Evolutionary conservation across 2,888 invertebrate genomes (phyloP).

Genomic region (Dolichopus griseipennis): DNA sequence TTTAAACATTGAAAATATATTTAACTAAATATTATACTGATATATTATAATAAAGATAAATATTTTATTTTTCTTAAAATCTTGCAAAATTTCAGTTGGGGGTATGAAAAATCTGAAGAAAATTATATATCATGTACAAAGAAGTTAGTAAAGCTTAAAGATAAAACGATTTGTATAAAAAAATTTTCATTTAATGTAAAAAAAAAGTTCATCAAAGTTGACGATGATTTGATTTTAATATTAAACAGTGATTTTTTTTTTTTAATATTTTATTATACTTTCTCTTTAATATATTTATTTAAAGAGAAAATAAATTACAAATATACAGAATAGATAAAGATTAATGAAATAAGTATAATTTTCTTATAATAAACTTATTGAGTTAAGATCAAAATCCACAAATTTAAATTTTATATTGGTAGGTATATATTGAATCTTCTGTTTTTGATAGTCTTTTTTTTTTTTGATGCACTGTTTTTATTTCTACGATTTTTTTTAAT

Average conservation of each 20-base stretch:
- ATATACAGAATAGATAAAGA: neutral
- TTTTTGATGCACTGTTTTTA: neutral
- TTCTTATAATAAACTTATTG: neutral
- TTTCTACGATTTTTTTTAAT: neutral
- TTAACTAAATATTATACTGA: constrained; percentile 20
- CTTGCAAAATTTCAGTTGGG: neutral
- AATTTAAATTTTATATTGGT: neutral
- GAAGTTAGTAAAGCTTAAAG: too few relatives aligned
- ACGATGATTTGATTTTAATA: neutral
- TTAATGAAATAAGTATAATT: neutral
- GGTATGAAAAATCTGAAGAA: too few relatives aligned
- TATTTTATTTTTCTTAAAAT: constrained; percentile 19
- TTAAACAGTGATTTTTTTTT: neutral
- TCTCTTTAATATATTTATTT: neutral
- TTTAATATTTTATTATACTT: too few relatives aligned
- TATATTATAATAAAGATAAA: constrained; percentile 18
- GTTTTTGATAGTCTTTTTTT: neutral
- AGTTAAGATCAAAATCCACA: constrained; percentile 1
- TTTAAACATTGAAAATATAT: constrained; percentile 13
- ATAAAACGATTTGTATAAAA: too few relatives aligned
- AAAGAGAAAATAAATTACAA: neutral
- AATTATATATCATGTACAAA: too few relatives aligned
- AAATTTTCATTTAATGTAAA: too few relatives aligned
- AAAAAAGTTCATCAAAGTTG: neutral
- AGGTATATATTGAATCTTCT: neutral